Base-by-base conservation (phyloP, 1,140 invertebrate genomes). In the Sminthurides bifidus region DNA sequence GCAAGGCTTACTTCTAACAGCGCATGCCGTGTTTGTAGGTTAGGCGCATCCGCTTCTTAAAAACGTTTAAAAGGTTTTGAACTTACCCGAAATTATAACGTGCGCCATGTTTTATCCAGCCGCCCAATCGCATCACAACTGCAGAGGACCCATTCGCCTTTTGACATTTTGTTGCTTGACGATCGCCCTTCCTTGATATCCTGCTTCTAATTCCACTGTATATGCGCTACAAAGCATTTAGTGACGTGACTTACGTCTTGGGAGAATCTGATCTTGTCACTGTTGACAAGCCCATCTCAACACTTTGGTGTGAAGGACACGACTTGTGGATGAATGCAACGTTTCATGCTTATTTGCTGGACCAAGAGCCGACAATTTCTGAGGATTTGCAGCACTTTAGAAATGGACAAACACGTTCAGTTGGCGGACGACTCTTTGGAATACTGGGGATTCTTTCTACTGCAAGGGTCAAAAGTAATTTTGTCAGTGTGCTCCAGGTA, bases 391-490 rank as follows among this genome's bases (percentile, higher is more conserved):
- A 85, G 71, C 83, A 84, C 66, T 81, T 87, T 61, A n/a, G 73
- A 79, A 58, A 72, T 89, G 65, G 82, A 81, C 65, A 87, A 88
- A 67, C 84, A 83, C 40, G 85, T 90, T 81, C 78, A 71, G 10
- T 70, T 90, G 59, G 83, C 84, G 1, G 86, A 89, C 71, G 86
- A 90, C 66, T 85, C 84, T 23, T 73, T 89, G 31, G 85, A 89
- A 69, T 90, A 89, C 71, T 90, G 85, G 85, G 85, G 86, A 23
- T 91, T 90, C 74, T 89, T 84, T 72, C 69, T 91, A 15, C 75
- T 85, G 23, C 77, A 79, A 68, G 85, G 84, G 17, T 83, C 85
- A 14, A 79, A 74, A 15, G 82, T 89, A 1, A 76, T 76, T 45
- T 71, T 89, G 8, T 84, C 83, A 61, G 80, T 85, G 33, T 91